Conservation (phyloP, 2,113 vertebrate genomes). For the Pygoscelis adeliae region DNA sequence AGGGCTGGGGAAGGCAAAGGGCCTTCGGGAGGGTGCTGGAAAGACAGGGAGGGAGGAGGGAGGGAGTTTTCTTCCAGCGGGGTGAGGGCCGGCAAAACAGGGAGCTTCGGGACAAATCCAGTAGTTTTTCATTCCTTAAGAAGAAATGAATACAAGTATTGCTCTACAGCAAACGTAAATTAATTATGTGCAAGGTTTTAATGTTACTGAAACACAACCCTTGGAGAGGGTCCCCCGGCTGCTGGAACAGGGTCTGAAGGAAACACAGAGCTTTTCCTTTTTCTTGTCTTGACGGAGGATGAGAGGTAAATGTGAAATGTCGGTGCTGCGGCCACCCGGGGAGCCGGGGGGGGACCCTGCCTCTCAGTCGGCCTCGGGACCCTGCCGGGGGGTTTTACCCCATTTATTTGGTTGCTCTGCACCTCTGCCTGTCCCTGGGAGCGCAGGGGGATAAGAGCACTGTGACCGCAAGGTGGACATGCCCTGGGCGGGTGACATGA, state of each 20-base stretch:
- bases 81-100: neutral
- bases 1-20: neutral
- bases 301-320: neutral
- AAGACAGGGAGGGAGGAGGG: neutral
- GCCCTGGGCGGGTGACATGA: neutral
- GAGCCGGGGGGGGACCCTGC: neutral
- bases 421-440: neutral
- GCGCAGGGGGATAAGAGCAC: neutral
- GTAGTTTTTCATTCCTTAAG: neutral
- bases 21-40: neutral
- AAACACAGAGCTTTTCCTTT: conserved; percentile 7
- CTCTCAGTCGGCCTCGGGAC: neutral
- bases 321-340: neutral
- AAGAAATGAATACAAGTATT: neutral
- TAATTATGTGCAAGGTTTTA: conserved; percentile 60
- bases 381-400: rapidly evolving
- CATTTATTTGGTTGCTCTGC: neutral
- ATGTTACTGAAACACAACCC: conserved; percentile 47
- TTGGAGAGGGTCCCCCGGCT: conserved; percentile 19
- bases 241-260: conserved; percentile 8
- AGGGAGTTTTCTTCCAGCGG: neutral
- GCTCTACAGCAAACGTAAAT: neutral
- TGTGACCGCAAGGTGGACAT: rapidly evolving
- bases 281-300: neutral
- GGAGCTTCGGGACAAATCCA: neutral